These are phyloP conservation scores for Cantharis rustica DNA, from an alignment of 2,888 invertebrate genomes.

Conservation along the genomic window DNA sequence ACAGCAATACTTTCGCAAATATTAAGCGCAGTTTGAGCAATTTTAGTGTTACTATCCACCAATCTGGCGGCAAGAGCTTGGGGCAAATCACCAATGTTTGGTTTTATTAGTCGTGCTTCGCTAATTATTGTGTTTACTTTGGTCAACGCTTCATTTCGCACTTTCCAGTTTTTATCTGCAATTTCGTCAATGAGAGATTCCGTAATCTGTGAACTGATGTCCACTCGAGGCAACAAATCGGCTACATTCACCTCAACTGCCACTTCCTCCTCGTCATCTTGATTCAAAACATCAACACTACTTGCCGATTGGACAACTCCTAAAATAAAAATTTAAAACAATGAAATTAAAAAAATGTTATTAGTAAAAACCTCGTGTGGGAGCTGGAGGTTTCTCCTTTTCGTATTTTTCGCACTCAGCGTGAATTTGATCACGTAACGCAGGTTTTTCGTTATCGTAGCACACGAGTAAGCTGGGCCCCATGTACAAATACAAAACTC, in stretches of 20 bases:
- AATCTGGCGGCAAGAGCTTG: conserved; percentile 78
- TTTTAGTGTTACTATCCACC: conserved; percentile 89
- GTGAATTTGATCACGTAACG: conserved; percentile 82
- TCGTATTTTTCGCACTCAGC: conserved; percentile 82
- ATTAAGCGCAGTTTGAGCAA: conserved; percentile 81
- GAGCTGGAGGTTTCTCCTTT: conserved; percentile 77
- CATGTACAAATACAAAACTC: conserved; percentile 80
- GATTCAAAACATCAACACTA: conserved; percentile 32
- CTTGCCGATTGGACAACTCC: conserved; percentile 37
- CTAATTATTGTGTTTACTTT: conserved; percentile 73
- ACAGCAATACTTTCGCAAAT: conserved; percentile 82
- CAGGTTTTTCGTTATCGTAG: conserved; percentile 87
- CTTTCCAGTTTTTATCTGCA: conserved; percentile 93
- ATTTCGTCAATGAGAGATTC: conserved; percentile 80
- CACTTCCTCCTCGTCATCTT: conserved; percentile 48
- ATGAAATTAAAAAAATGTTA: not conserved
- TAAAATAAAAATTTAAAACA: conserved; percentile 8
- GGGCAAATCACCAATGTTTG: conserved; percentile 83
- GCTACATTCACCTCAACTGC: conserved; percentile 62
- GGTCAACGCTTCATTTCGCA: conserved; percentile 74
- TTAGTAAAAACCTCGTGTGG: conserved; percentile 65
- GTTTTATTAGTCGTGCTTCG: conserved; percentile 80
- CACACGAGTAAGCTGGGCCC: conserved; percentile 76
- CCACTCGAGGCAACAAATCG: conserved; percentile 77
- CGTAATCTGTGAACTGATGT: conserved; percentile 83